Conservation (phyloP, 2,888 invertebrate species). For the Limnephilus auricula region DNA sequence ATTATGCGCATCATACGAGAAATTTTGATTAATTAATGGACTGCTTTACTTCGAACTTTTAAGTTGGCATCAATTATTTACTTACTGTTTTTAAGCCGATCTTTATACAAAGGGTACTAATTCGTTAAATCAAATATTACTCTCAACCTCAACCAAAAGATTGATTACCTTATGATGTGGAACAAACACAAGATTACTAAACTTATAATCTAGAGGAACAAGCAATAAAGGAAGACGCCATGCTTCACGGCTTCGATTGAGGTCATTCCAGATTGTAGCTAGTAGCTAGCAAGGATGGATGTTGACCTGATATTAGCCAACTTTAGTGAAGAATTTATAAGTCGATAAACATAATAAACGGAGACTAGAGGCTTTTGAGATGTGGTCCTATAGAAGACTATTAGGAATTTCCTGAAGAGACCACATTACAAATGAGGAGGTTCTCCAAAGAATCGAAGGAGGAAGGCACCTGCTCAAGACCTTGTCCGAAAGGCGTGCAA, state of each 20-base stretch:
- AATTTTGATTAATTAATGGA: background rate
- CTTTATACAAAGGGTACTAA: background rate
- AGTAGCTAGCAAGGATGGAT: background rate
- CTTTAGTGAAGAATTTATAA: background rate
- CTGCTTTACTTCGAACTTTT: background rate
- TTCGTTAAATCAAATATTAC: background rate
- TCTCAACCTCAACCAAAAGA: background rate
- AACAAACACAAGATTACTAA: too few relatives aligned
- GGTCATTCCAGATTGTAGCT: too few relatives aligned
- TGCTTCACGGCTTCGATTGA: background rate
- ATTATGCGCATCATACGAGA: background rate
- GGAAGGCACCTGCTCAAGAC: too few relatives aligned
- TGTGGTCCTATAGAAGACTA: too few relatives aligned
- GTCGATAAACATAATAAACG: background rate
- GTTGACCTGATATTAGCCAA: background rate
- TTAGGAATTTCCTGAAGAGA: too few relatives aligned
- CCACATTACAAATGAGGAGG: too few relatives aligned
- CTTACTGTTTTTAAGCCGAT: background rate
- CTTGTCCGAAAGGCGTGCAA: too few relatives aligned
- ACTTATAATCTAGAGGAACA: background rate
- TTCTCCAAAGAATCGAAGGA: too few relatives aligned
- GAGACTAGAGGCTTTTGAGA: too few relatives aligned
- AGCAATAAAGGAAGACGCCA: background rate
- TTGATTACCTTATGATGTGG: background rate
- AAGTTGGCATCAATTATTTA: background rate